Base-by-base conservation (phyloP, 2,888 invertebrate species). In the Ormyrus rosae region DNA sequence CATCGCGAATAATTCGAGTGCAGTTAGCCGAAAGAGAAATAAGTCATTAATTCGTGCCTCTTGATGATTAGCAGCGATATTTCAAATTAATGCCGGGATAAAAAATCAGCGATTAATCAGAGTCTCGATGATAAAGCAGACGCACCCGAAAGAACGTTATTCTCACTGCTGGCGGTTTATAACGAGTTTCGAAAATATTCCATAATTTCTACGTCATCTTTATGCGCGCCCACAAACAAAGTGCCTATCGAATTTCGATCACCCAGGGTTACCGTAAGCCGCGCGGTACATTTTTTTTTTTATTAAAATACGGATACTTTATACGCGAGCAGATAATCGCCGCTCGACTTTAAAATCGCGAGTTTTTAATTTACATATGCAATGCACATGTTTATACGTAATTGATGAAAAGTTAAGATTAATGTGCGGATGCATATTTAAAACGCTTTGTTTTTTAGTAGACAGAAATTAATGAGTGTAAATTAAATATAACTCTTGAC, bases 221-320 rank as follows among this genome's bases (percentile, higher is more conserved):
- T 48, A 48, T 61, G n/a, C 34, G 46, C 10, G 45, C 13, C 53
- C 10, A 34, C 56, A 69, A 71, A 60, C 55, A 63, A 60, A 60
- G 8, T 67, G 45, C 10, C 9, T 58, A 67, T 75, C 51, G 67
- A 67, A 67, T 75, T 75, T 58, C 68, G 68, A 68, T 68, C 53
- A 60, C 10, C 13, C 50, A 6, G n/a, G n/a, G 8, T 8, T 55
- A 13, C 13, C 56, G 5, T 10, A 46, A 45, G 0, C 5, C 53
- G 7, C 50, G 9, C 9, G 45, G 34, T 51, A 48, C 50, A 51
- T 45, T 67, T 67, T 19, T 19, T 19, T 19, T 19, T 19, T 19
- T 65, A 56, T 67, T 67, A 34, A 74, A 74, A 50, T 46, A 13
- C 34, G n/a, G 5, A 11, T 53, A 46, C 13, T 50, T 46, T 56